Base-by-base conservation (phyloP, 2,888 invertebrate genomes). In the Galerucella calmariensis region DNA sequence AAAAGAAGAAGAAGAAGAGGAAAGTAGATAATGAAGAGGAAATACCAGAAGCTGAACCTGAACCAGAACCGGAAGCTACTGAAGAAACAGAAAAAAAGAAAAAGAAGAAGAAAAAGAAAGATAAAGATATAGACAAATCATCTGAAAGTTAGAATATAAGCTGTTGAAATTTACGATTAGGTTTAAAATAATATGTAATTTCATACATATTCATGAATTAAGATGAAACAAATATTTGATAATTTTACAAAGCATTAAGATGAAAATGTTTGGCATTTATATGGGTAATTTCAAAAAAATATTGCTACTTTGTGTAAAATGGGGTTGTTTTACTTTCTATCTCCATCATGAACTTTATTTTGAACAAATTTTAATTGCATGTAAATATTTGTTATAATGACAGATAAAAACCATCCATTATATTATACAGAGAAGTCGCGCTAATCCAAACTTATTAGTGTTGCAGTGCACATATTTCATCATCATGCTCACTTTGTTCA, bases 1-100 rank as follows among this genome's bases (percentile, higher is more conserved):
- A 92, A 86, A 79, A 79, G 59, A 92, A 92, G 86, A 92, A 91
- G 85, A 92, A 91, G 82, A 90, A 90, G 83, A 91, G 90, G 78
- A 90, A 90, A 83, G 85, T 81, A 71, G 85, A 87, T 24, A 88
- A 77, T 61, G 72, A 72, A 20, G 77, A 73, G 73, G 86, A 87
- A 27, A 65, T 67, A 2, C 88, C 51, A 67, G 61, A 41, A 35
- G 65, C 24, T 11, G 84, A 85, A 84, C 1, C 86, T 83, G 70
- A 86, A 75, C 90, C 90, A 81, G 92, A 91, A 79, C 84, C 85
- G 74, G 90, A 90, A 70, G 89, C 88, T 77, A 84, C 85, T 11
- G 79, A 84, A 75, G 62, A 70, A 24, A 63, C 62, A 56, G 72
- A 77, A 46, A 77, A 79, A 63, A 78, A 78, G 65, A 78, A 79